Evolutionary conservation across 2,797 vertebrate genomes (phyloP), one percentile per base, ranked within the genome.

Genomic region (Lophius americanus): DNA sequence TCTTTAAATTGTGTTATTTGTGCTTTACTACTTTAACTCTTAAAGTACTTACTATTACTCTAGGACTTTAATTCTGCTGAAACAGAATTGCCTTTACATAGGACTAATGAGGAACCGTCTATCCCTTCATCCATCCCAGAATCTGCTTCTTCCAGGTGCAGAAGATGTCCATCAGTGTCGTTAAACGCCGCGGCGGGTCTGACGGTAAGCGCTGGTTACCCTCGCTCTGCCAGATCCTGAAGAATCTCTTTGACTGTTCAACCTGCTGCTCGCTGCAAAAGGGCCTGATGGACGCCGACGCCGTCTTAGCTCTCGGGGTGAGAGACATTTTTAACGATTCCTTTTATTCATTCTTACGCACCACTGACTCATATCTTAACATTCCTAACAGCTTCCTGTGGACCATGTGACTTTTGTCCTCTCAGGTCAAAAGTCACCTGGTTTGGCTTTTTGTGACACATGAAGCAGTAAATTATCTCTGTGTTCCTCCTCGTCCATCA

Each of bases 251-350:
- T 53, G 68, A 3, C 52, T 47, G 59, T 39, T 35, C 46, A 1
- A 1, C 0, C 8, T 68, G 76, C 66, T 73, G 73, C 65, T 73
- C 64, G 0, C 42, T 48, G 60, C 0, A 4, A n/a, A 9, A 12
- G 9, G 33, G 8, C 1, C 59, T 41, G 53, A 9, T 60, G 37
- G 39, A 37, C 51, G 7, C 14, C 41, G 6, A 2, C 1, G 5
- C 37, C 0, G 35, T 44, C 2, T n/a, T 47, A 51, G 66, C 66
- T 41, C 64, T 82, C 0, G 85, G 75, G 71, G 85, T 87, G 59
- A 85, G 81, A 50, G 9, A 6, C 39, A 41, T 23, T 23, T 23
- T 23, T 23, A 23, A 23, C 2, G 23, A 23, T 23, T 23, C 23
- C 23, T 2, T 23, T 23, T 23, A 23, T 23, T 23, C 23, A 23